phyloP scores from a whole-genome alignment of 2,888 invertebrate genomes.

The Pycnomerus fuliginosus region DNA sequence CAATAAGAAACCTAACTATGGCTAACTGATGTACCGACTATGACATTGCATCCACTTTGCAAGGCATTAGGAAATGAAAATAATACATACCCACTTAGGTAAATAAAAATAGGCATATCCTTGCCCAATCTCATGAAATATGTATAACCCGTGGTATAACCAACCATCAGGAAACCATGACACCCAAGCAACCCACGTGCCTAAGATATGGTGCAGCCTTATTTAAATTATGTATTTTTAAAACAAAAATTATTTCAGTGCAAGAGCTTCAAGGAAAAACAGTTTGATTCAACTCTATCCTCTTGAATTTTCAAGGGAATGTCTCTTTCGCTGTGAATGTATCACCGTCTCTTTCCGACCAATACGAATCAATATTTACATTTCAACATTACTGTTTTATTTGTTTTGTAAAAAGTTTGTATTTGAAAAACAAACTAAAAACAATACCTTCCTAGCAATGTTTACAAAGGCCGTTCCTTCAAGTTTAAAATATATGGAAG shows the following conservation, averaged over 20 bases:
- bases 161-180: too few relatives aligned
- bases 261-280: slow-evolving; percentile 14
- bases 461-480: slow-evolving; percentile 35
- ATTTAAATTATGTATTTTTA: slow-evolving; percentile 21
- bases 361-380: slow-evolving; percentile 22
- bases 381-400: slow-evolving; percentile 38
- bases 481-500: slow-evolving; percentile 22
- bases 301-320: slow-evolving; percentile 49
- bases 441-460: slow-evolving; percentile 30
- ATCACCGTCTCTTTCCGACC: slow-evolving; percentile 26
- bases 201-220: slow-evolving; percentile 7
- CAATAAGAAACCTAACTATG: too few relatives aligned
- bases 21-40: too few relatives aligned
- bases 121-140: too few relatives aligned
- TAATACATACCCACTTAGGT: too few relatives aligned
- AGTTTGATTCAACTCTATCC: slow-evolving; percentile 33
- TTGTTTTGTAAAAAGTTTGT: slow-evolving; percentile 49
- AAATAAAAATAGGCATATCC: too few relatives aligned
- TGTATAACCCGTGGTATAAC: too few relatives aligned
- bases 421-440: slow-evolving; percentile 51
- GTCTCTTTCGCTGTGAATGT: slow-evolving; percentile 25
- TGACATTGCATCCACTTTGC: too few relatives aligned
- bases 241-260: slow-evolving; percentile 18
- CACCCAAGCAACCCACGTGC: too few relatives aligned
- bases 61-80: too few relatives aligned